A percentile compares a stretch with the other conserved stretches of the same genome.
These are phyloP conservation scores for Eurytemora carolleeae DNA, from an alignment of 1,140 invertebrate genomes.

Conservation along the genomic window DNA sequence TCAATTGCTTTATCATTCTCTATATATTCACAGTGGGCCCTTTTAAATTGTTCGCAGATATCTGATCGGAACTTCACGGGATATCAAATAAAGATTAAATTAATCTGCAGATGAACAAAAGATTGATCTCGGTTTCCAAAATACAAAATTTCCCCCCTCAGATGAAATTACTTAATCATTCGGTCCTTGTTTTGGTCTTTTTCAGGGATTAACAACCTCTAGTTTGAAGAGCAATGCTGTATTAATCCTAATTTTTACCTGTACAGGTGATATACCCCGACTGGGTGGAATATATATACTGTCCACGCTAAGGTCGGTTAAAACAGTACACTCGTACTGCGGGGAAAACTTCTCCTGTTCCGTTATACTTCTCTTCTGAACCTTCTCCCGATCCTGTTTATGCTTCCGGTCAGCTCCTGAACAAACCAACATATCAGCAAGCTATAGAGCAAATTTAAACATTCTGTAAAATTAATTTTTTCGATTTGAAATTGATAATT, in stretches of 20 bases:
- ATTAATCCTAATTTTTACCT: slow-evolving; percentile 7
- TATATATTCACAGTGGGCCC: too few species aligned
- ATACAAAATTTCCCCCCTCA: not conserved
- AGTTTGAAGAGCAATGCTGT: not conserved
- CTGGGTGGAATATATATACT: slow-evolving; percentile 16
- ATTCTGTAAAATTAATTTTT: too few species aligned
- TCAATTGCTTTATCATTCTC: too few species aligned
- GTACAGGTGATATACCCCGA: slow-evolving; percentile 2
- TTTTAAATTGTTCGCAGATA: too few species aligned
- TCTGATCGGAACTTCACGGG: too few species aligned
- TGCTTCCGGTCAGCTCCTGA: slow-evolving; percentile 89
- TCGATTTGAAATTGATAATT: too few species aligned
- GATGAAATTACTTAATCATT: not conserved
- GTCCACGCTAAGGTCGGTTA: slow-evolving; percentile 39
- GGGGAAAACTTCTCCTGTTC: slow-evolving; percentile 89
- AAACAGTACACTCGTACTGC: slow-evolving; percentile 81
- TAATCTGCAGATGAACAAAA: too few species aligned
- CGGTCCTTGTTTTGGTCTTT: not conserved
- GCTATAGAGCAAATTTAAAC: too few species aligned
- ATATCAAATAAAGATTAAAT: too few species aligned
- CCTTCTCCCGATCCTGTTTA: slow-evolving; percentile 89
- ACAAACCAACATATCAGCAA: slow-evolving; percentile 35
- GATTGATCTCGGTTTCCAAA: too few species aligned
- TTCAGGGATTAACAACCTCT: not conserved
- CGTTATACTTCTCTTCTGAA: slow-evolving; percentile 54